Conservation (phyloP, 2,888 invertebrate genomes). For the Camptogramma bilineatum region DNA sequence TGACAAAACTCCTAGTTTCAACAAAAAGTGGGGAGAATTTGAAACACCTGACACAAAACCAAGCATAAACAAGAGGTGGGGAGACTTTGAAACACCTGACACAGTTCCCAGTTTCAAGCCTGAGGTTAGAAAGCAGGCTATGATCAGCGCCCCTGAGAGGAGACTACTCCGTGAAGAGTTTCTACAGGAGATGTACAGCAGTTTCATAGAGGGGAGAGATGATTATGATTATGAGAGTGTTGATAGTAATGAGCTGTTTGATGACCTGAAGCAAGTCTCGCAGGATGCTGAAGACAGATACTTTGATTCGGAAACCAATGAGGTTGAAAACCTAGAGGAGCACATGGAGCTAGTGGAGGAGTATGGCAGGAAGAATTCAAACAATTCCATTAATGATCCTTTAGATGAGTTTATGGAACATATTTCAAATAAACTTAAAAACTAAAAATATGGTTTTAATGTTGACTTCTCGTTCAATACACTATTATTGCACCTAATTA, state of each 20-base stretch:
- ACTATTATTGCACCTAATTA: too few relatives aligned
- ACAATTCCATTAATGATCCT: constrained; percentile 78
- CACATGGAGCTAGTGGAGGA: constrained; percentile 73
- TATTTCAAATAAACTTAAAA: constrained; percentile 62
- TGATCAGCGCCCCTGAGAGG: constrained; percentile 86
- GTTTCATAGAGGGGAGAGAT: constrained; percentile 93
- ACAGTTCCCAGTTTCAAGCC: constrained; percentile 62
- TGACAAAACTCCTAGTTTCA: constrained; percentile 7
- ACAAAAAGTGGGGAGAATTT: constrained; percentile 33
- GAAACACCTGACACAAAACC: constrained; percentile 31
- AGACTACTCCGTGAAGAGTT: constrained; percentile 92
- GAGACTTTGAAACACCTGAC: constrained; percentile 83
- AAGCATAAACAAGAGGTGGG: constrained; percentile 72
- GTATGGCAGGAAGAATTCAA: constrained; percentile 60
- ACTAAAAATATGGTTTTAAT: constrained; percentile 31
- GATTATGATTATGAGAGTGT: constrained; percentile 94
- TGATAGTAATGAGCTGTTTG: constrained; percentile 93
- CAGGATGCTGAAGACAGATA: constrained; percentile 96
- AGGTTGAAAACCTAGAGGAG: constrained; percentile 75
- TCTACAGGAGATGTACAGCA: constrained; percentile 92
- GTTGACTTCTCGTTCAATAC: background rate
- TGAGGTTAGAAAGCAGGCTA: constrained; percentile 61
- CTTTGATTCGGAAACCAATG: constrained; percentile 93
- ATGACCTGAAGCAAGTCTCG: constrained; percentile 87
- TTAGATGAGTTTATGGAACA: constrained; percentile 90